Evolutionary conservation across 2,888 invertebrate genomes (phyloP), one percentile per base, ranked within the genome.

Genomic region (Scaptomyza polygonia): DNA sequence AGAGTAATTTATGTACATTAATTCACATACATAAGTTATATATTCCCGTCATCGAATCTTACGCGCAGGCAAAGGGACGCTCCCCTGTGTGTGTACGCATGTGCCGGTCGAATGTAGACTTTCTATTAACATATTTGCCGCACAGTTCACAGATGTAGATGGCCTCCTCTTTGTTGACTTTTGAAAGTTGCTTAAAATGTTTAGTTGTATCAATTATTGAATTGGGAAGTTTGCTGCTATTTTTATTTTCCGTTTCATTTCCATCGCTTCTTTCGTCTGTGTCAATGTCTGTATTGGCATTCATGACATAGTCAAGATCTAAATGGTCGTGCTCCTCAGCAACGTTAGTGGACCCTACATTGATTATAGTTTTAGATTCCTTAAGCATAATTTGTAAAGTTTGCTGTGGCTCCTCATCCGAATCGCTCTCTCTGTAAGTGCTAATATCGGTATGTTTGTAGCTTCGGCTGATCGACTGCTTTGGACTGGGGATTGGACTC

Each of bases 11-110:
- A 48, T 34, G 48, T n/a, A 32, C 32, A 40, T n/a, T 47, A 9
- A 63, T 68, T 32, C 12, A n/a, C 18, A 55, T 42, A 44, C 27
- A 36, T 36, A 32, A 29, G 3, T 16, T 25, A 42, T 16, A 34
- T n/a, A 34, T n/a, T 34, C n/a, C 5, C 34, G n/a, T 6, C 8
- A 2, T 7, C 4, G 1, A 25, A 44, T 40, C 81, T 77, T 62
- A 81, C 80, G 67, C 44, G 82, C 80, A 81, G 14, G 36, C 55
- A 52, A 76, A 87, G 6, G 88, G 89, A 32, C 89, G 88, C 34
- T 89, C 86, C 6, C 88, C 90, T 7, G 85, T 79, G 66, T 90
- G 90, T 32, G 87, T 79, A 21, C 82, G 70, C 49, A 88, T 85
- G 43, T 91, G 90, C 0, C 87, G 81, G 0, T 67, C 70, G 9